Conservation (phyloP, 2,113 vertebrate genomes). For the Prunella fulvescens region DNA sequence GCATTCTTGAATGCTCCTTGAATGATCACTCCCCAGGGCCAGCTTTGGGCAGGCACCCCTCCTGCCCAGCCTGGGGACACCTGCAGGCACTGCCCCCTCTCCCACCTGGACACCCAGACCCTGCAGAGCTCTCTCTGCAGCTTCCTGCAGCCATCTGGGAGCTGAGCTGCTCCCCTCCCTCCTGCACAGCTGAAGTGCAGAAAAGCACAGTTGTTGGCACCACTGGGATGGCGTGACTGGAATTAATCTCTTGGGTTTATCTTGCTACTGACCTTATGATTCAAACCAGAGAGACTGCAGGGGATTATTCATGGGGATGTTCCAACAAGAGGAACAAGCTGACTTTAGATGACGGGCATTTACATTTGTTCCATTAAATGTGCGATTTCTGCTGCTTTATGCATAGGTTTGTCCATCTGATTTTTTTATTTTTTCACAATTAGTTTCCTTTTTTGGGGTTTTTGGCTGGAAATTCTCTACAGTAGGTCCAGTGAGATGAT, state of each 20-base stretch:
- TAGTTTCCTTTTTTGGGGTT: neutral
- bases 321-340: neutral
- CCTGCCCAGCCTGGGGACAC: neutral
- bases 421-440: neutral
- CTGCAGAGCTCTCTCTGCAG: neutral
- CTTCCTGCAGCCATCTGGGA: neutral
- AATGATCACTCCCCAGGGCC: neutral
- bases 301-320: neutral
- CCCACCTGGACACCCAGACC: fast-evolving
- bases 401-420: neutral
- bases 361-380: neutral
- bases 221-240: neutral
- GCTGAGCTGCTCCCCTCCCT: neutral
- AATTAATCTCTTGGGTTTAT: conserved; percentile 24
- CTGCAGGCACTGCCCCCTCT: neutral
- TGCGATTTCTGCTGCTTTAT: neutral
- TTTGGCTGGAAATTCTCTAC: neutral
- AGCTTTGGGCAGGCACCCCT: neutral
- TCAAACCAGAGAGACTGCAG: neutral
- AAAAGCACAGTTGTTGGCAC: conserved; percentile 12
- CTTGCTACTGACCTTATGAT: neutral
- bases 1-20: no score
- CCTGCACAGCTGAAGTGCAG: neutral
- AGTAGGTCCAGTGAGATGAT: neutral
- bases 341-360: neutral